Base-by-base conservation (phyloP, 37 sponge, comb jelly and placozoan genomes). In the Oscarella lobularis region DNA sequence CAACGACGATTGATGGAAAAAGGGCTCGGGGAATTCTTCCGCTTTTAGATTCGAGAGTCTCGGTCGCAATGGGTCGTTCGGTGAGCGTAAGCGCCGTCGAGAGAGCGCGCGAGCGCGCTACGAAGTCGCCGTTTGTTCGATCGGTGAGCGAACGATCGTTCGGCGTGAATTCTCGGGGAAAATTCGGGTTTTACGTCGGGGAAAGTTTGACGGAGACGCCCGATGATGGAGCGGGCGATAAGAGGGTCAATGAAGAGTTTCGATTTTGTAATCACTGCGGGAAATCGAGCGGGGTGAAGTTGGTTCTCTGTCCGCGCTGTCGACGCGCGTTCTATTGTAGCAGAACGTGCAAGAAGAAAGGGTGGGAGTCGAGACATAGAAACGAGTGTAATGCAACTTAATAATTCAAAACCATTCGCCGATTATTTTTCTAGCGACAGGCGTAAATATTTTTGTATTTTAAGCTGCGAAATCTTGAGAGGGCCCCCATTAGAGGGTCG, bases 231-330 rank as follows among this genome's bases (percentile, higher is more conserved):
- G 60, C 60, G 9, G 60, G 60, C 14, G 9, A 9, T 48, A 48
- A 20, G 20, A 9, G 60, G 60, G 14, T 48, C 20, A 9, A 20
- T 48, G 60, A 48, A 20, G 14, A 9, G 60, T 48, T 48, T 48
- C 14, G 73, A 5, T 87, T 84, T 66, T 87, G 88, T 41, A 79
- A 87, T 72, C 73, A 85, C 41, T 87, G 88, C 73, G 88, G 88
- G 4, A 66, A 85, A n/a, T 67, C 48, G 33, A 5, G 38, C 30
- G 82, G 82, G 33, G 85, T 87, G 27, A 76, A 76, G 3, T 75
- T 87, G 34, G 34, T 54, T 5, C 67, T 38, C 76, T 90, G 91
- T 76, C 37, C 77, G 3, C 69, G 77, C 2, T 90, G 91, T 40
- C 35, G 39, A 33, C 33, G 38, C 2, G 82, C 84, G 2, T 69